Evolutionary conservation across 2,113 vertebrate species (phyloP).

Genomic region (Gyps fulvus): DNA sequence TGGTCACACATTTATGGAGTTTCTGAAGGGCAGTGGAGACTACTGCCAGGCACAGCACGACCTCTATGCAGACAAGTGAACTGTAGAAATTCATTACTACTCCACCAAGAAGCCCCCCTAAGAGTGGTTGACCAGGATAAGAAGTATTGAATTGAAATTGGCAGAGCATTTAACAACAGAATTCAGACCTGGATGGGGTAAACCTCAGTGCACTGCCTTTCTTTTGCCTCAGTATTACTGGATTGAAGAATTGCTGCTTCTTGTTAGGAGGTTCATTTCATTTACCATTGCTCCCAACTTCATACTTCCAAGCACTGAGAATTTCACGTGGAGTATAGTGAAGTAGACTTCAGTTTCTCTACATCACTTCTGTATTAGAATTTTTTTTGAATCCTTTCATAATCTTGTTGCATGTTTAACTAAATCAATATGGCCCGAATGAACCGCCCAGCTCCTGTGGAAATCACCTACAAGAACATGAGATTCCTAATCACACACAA

Average conservation of each 20-base stretch:
- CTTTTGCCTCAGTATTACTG: slow-evolving; percentile 91
- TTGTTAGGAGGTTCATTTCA: slow-evolving; percentile 84
- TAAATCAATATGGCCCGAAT: slow-evolving; percentile 94
- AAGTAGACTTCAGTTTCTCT: slow-evolving; percentile 80
- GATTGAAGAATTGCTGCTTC: slow-evolving; percentile 92
- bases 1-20: slow-evolving; percentile 99
- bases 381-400: slow-evolving; percentile 68
- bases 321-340: slow-evolving; percentile 79
- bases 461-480: slow-evolving; percentile 99
- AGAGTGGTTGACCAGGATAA: slow-evolving; percentile 81
- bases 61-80: slow-evolving; percentile 99
- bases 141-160: slow-evolving; percentile 78
- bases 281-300: slow-evolving; percentile 72
- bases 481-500: slow-evolving; percentile 99
- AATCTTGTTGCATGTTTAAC: slow-evolving; percentile 71
- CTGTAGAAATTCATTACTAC: slow-evolving; percentile 83
- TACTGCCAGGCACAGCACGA: slow-evolving; percentile 99
- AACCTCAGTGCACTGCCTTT: slow-evolving; percentile 92
- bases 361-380: slow-evolving; percentile 75
- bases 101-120: slow-evolving; percentile 87
- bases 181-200: slow-evolving; percentile 99
- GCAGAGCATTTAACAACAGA: slow-evolving; percentile 83
- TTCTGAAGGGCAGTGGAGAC: slow-evolving; percentile 99
- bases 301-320: slow-evolving; percentile 76
- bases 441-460: slow-evolving; percentile 98